These are phyloP conservation scores for Trematocara nigrifrons DNA, from an alignment of 2,113 vertebrate genomes.

Conservation along the genomic window DNA sequence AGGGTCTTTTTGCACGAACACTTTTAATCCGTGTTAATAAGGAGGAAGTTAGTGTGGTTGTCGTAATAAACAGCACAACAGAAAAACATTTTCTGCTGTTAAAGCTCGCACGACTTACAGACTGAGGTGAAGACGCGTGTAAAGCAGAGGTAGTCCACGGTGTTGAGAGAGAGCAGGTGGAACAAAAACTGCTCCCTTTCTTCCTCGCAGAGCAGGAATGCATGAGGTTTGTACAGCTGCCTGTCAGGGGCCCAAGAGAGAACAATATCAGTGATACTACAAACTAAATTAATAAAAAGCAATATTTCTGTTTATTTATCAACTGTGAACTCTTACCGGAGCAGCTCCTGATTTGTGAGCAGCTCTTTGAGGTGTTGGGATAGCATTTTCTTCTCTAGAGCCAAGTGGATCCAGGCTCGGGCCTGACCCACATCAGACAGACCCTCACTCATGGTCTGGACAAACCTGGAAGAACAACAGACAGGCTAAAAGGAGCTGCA, in stretches of 20 bases:
- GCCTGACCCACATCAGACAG: slow-evolving; percentile 92
- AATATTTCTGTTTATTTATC: neutral
- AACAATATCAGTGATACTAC: neutral
- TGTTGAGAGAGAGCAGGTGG: slow-evolving; percentile 94
- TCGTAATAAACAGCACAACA: neutral
- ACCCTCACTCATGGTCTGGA: slow-evolving; percentile 92
- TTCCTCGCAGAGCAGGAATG: slow-evolving; percentile 94
- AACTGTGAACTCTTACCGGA: slow-evolving; percentile 58
- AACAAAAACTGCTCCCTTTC: slow-evolving; percentile 96
- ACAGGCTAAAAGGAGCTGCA: neutral
- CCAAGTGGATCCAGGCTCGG: slow-evolving; percentile 92
- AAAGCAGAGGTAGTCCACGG: slow-evolving; percentile 98
- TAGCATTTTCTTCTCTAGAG: slow-evolving; percentile 92
- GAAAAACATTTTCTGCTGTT: neutral
- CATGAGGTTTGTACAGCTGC: slow-evolving; percentile 93
- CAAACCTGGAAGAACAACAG: slow-evolving; percentile 73
- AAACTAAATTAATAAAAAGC: neutral
- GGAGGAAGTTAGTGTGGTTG: neutral
- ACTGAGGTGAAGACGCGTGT: slow-evolving; percentile 87
- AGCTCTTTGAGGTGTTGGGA: slow-evolving; percentile 96
- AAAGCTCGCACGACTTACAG: slow-evolving; percentile 46
- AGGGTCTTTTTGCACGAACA: neutral
- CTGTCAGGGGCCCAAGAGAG: slow-evolving; percentile 57
- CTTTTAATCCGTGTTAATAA: neutral
- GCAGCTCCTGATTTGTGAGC: slow-evolving; percentile 79